Conservation (phyloP, 1,140 invertebrate genomes). For the Mercenaria mercenaria region DNA sequence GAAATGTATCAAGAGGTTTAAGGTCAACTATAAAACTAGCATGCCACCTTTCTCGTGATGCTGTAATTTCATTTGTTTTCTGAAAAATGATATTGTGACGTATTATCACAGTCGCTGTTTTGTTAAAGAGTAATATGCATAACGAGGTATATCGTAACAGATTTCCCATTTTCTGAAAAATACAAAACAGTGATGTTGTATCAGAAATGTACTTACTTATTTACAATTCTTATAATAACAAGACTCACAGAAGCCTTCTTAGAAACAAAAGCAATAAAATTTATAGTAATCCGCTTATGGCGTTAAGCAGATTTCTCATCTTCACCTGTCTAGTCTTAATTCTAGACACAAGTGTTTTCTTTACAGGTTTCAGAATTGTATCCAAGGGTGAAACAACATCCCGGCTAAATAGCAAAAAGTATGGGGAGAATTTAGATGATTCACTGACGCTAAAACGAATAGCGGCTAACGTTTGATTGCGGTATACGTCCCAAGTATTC, state of each 20-base stretch:
- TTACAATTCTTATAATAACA: not conserved
- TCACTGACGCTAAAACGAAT: conserved; percentile 55
- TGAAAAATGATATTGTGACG: not conserved
- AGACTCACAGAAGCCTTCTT: too few species aligned
- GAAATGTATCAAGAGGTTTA: not conserved
- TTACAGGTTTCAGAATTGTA: conserved; percentile 48
- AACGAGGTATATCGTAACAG: not conserved
- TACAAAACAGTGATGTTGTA: not conserved
- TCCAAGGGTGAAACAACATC: conserved; percentile 52
- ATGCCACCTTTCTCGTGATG: not conserved
- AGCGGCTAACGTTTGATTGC: conserved; percentile 60
- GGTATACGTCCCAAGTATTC: conserved; percentile 61
- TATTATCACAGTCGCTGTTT: not conserved
- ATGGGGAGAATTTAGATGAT: conserved; percentile 29
- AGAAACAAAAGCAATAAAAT: too few species aligned
- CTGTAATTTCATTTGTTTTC: not conserved
- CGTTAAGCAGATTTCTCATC: too few species aligned
- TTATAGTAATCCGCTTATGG: too few species aligned
- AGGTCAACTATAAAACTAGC: not conserved
- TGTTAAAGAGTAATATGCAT: not conserved
- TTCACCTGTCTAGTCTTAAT: too few species aligned
- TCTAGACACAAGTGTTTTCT: not conserved
- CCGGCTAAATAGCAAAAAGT: conserved; percentile 53
- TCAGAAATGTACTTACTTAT: not conserved
- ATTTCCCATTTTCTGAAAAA: not conserved